Evolutionary conservation across 2,888 invertebrate genomes (phyloP), one percentile per base, ranked within the genome.

Genomic region (Lithodes maja): DNA sequence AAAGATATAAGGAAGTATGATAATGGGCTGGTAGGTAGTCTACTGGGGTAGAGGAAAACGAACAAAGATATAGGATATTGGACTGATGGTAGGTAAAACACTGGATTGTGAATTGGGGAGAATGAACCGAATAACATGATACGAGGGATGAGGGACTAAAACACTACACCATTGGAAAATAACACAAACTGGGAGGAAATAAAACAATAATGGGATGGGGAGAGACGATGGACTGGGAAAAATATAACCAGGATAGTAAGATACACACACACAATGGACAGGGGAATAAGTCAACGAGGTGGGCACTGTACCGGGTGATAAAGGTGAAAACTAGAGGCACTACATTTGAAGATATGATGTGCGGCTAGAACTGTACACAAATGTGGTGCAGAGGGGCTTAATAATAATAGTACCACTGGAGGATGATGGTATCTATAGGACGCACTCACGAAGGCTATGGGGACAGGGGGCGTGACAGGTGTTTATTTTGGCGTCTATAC

Each of bases 401-500:
- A 33, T 33, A 33, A 33, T 33, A 33, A 61, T 61, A 61, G 5
- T 61, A 61, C 61, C 61, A 61, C 12, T 61, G 61, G 61, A 61
- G 33, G 33, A 33, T 33, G 33, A 33, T 61, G 61, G 12, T 61
- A 7, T 12, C 61, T 61, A 61, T 61, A 61, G 61, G 61, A 61
- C 61, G 12, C 12, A 61, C 12, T 61, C 61, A 7, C 5, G 75
- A 75, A n/a, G 75, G 33, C 33, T 33, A 33, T 33, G 49, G 5
- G 49, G 75, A 75, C 9, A 75, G 75, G n/a, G 75, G 49, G 75
- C 5, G 75, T 33, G 78, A 78, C 7, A 78, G 78, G 78, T n/a
- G 71, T n/a, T 71, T 71, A 71, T n/a, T n/a, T 71, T 71, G 68
- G n/a, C n/a, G 71, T 12, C 71, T 71, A 71, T 71, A 17, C n/a